Percentiles rank a stretch among this genome's conserved stretches.
phyloP scores from a whole-genome alignment of 2,113 vertebrate genomes.

The Myrmophylax atrothorax region DNA sequence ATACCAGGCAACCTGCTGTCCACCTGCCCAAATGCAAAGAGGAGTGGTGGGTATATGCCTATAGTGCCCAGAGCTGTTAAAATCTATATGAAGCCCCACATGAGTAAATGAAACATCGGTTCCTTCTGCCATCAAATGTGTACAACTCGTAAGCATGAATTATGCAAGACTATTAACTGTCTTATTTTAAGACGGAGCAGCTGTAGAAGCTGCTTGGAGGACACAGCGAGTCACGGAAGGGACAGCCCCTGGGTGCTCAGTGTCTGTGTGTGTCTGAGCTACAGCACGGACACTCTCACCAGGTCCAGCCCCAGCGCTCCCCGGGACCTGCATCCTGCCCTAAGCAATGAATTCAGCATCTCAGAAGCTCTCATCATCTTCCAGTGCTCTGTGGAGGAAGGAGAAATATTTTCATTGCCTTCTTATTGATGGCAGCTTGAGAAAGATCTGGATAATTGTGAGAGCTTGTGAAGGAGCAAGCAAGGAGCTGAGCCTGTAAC shows the following conservation, averaged over 20 bases:
- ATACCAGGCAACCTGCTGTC: background rate
- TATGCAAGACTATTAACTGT: slow-evolving; percentile 72
- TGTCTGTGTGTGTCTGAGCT: background rate
- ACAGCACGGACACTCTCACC: accelerated
- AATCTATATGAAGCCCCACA: background rate
- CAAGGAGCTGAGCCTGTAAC: background rate
- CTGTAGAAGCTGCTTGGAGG: slow-evolving; percentile 9
- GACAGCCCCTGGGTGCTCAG: background rate
- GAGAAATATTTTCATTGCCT: background rate
- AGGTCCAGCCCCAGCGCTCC: accelerated
- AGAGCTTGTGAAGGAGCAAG: background rate
- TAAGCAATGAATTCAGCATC: background rate
- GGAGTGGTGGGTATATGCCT: background rate
- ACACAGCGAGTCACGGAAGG: background rate
- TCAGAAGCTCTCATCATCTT: background rate
- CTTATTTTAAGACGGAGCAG: slow-evolving; percentile 49
- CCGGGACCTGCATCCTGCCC: background rate
- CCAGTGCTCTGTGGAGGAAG: accelerated
- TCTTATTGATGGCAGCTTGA: background rate
- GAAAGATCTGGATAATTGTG: background rate
- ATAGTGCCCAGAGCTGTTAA: background rate
- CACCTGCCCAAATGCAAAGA: background rate
- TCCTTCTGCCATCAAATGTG: slow-evolving; percentile 65
- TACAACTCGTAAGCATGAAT: slow-evolving; percentile 78
- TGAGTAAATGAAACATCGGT: slow-evolving; percentile 64